Conservation (phyloP, 2,797 vertebrate genomes). For the Gymnothorax reevesii region DNA sequence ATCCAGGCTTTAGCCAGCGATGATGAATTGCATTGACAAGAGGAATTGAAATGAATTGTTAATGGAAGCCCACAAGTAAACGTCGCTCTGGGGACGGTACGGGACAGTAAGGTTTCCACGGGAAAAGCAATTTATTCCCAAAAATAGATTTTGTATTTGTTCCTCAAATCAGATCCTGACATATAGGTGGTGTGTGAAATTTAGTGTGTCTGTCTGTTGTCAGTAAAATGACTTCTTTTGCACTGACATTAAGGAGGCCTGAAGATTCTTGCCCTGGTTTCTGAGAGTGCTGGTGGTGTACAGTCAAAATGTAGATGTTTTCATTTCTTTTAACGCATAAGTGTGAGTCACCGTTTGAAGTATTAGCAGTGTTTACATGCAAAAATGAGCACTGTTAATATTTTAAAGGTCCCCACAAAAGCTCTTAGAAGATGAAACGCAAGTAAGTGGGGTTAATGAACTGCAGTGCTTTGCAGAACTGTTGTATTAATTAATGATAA, state of each 20-base stretch:
- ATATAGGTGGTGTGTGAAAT: constrained; percentile 18
- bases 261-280: background rate
- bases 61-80: constrained; percentile 63
- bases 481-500: constrained; percentile 4
- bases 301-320: background rate
- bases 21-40: constrained; percentile 73
- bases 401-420: background rate
- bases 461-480: background rate
- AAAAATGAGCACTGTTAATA: constrained; percentile 5
- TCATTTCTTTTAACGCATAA: background rate
- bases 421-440: background rate
- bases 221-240: constrained; percentile 1
- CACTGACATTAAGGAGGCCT: background rate
- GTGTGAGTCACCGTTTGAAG: background rate
- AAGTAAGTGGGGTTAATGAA: background rate
- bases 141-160: constrained; percentile 36
- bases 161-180: constrained; percentile 15
- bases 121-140: constrained; percentile 43
- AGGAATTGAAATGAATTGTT: constrained; percentile 74
- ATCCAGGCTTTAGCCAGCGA: constrained; percentile 56
- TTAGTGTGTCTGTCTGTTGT: constrained; percentile 5
- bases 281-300: background rate
- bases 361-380: background rate
- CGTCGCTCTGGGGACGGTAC: constrained; percentile 49
- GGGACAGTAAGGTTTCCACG: constrained; percentile 57